phyloP scores from a whole-genome alignment of 2,113 vertebrate species.

The Hippocampus mohnikei region DNA sequence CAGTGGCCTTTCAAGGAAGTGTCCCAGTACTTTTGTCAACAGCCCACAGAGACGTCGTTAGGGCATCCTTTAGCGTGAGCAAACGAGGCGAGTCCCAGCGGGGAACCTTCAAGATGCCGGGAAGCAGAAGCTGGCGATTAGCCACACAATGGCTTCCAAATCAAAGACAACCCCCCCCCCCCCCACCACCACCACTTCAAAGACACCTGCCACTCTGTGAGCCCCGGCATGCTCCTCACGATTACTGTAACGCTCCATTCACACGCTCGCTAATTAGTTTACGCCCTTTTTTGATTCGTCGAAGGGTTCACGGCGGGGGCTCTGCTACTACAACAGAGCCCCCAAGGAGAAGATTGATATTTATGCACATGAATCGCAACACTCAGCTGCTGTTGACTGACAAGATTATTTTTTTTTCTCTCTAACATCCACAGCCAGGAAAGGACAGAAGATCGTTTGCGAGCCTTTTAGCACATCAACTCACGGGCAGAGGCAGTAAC shows the following conservation, averaged over 20 bases:
- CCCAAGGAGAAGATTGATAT: not conserved
- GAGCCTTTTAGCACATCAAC: not conserved
- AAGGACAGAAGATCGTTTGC: not conserved
- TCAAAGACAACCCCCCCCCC: not conserved
- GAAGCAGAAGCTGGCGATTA: not conserved
- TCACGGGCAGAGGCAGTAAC: not conserved
- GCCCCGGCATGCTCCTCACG: not conserved
- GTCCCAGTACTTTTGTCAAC: not conserved
- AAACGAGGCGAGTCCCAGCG: not conserved
- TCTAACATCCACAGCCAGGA: not conserved
- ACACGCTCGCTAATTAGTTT: conserved; percentile 1
- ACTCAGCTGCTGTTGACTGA: not conserved
- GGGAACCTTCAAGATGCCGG: not conserved
- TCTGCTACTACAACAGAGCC: not conserved
- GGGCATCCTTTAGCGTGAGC: not conserved
- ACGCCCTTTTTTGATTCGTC: conserved; percentile 1
- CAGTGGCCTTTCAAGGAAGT: not conserved
- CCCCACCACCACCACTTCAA: not conserved
- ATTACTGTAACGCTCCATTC: conserved; percentile 5
- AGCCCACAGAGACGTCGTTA: not conserved
- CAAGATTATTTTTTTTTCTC: not conserved
- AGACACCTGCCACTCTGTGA: not conserved
- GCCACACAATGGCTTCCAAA: not conserved
- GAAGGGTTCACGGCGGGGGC: not conserved
- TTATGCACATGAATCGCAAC: not conserved